Conservation (phyloP, 2,888 invertebrate genomes). For the Sthenelais limicola region DNA sequence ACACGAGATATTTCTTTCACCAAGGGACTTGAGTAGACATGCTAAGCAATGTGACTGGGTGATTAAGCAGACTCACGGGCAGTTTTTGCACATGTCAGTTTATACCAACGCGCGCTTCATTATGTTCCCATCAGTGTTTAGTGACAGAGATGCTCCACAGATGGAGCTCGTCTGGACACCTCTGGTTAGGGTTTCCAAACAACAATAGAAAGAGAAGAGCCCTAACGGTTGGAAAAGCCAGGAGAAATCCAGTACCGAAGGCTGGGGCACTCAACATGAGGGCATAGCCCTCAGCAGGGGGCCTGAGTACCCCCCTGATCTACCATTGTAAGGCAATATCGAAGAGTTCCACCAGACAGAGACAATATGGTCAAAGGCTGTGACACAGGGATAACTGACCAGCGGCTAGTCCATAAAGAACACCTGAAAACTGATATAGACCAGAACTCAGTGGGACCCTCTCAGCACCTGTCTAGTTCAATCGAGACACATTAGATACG, state of each 20-base stretch:
- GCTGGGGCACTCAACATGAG: background rate
- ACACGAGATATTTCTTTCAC: no score
- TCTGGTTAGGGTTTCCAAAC: slow-evolving; percentile 13
- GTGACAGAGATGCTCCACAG: slow-evolving; percentile 19
- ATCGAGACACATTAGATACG: slow-evolving; percentile 35
- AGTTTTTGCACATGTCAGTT: background rate
- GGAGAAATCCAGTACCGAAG: background rate
- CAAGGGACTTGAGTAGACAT: no score
- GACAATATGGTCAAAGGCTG: slow-evolving; percentile 33
- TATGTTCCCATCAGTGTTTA: background rate
- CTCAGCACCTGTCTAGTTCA: slow-evolving; percentile 14
- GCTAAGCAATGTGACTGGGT: no score
- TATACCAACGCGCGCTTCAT: background rate
- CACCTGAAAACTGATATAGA: slow-evolving; percentile 12
- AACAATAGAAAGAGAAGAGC: background rate
- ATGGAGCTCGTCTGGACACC: background rate
- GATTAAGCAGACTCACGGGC: background rate
- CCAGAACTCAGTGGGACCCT: background rate
- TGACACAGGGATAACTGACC: slow-evolving; percentile 18
- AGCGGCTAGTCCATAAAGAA: background rate
- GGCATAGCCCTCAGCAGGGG: background rate
- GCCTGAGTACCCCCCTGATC: no score
- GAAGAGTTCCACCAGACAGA: background rate
- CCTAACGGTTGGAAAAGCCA: slow-evolving; percentile 16
- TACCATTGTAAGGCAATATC: background rate